Evolutionary conservation across 64 coral and sea anemone species (phyloP).

Genomic region (Stichodactyla helianthus): DNA sequence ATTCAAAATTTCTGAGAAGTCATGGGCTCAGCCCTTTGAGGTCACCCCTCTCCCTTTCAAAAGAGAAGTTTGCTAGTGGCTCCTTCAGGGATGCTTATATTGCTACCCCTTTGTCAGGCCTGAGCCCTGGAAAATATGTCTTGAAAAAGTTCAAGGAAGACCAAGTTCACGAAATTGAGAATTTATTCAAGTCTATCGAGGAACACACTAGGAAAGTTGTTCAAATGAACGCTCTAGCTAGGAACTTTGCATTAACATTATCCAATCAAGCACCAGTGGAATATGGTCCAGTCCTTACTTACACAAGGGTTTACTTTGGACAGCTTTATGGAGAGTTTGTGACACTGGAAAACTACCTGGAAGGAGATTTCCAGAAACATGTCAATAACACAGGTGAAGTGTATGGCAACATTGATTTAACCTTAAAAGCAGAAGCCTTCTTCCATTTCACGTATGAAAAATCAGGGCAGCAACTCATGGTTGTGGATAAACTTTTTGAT

Average conservation of each 20-base stretch:
- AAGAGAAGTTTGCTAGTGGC: constrained; percentile 51
- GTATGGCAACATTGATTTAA: constrained; percentile 33
- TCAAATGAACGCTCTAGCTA: constrained; percentile 52
- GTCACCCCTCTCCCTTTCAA: constrained; percentile 8
- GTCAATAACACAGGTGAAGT: constrained; percentile 54
- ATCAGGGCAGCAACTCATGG: constrained; percentile 57
- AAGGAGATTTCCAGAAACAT: constrained; percentile 62
- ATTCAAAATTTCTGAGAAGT: constrained; percentile 29
- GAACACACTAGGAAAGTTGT: constrained; percentile 55
- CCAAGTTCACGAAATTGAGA: constrained; percentile 46
- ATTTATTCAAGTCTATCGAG: constrained; percentile 15
- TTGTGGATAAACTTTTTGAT: constrained; percentile 54
- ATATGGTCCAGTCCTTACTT: constrained; percentile 16
- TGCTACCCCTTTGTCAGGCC: constrained; percentile 17
- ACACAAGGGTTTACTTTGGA: constrained; percentile 45
- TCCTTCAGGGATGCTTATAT: constrained; percentile 42
- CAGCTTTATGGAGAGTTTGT: constrained; percentile 32
- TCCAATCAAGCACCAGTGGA: constrained; percentile 26
- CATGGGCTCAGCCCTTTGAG: constrained; percentile 46
- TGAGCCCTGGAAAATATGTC: constrained; percentile 27
- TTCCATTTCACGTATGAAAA: constrained; percentile 46
- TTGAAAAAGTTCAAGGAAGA: constrained; percentile 57
- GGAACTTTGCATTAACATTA: constrained; percentile 44
- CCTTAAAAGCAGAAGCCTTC: constrained; percentile 43
- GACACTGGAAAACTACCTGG: constrained; percentile 39